Percentiles rank a stretch among this genome's conserved stretches.
Conservation (phyloP, 2,888 invertebrate genomes). For the Eledone cirrhosa region DNA sequence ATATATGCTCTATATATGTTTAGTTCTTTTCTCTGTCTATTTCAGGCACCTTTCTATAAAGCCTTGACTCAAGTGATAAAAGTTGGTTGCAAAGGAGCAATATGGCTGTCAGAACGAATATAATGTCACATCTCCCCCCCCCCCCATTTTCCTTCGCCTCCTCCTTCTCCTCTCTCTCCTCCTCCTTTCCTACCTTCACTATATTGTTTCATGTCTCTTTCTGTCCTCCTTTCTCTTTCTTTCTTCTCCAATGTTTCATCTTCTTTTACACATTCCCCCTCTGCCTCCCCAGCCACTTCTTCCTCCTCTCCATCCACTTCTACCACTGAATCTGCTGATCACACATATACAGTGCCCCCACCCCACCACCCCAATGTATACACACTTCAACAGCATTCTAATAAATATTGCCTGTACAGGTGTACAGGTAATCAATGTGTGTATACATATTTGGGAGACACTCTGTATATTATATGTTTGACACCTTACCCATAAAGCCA, state of each 20-base stretch:
- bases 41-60: conserved; percentile 85
- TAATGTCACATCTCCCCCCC: conserved; percentile 45
- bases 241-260: not conserved
- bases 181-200: not conserved
- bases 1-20: not conserved
- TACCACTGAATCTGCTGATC: not conserved
- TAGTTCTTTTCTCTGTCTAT: conserved; percentile 31
- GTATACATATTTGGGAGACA: too few relatives aligned
- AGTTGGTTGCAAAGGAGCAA: conserved; percentile 90
- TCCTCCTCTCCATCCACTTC: not conserved
- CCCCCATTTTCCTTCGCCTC: not conserved
- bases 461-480: too few relatives aligned
- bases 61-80: conserved; percentile 86
- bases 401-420: too few relatives aligned
- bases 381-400: too few relatives aligned
- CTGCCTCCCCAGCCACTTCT: not conserved
- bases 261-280: not conserved
- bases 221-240: not conserved
- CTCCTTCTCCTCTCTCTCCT: not conserved
- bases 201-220: not conserved
- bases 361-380: too few relatives aligned
- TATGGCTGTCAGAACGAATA: conserved; percentile 89
- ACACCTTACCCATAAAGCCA: too few relatives aligned
- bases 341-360: too few relatives aligned
- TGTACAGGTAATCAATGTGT: too few relatives aligned